A percentile compares a stretch with the other conserved stretches of the same genome.
phyloP scores from a whole-genome alignment of 2,797 vertebrate genomes.

The Vespertilio murinus region DNA sequence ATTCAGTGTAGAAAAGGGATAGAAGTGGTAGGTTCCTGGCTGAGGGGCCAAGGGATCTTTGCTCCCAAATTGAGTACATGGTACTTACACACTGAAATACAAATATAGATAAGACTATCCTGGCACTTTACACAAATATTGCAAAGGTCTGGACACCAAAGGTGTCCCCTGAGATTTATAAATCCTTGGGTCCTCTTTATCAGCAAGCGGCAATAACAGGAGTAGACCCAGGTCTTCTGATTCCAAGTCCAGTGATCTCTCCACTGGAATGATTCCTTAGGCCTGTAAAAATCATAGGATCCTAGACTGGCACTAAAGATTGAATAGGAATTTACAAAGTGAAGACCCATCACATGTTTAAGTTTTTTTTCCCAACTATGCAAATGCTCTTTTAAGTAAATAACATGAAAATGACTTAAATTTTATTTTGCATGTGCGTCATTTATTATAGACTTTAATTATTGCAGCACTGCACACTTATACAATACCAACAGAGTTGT shows the following conservation, averaged over 20 bases:
- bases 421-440: background rate
- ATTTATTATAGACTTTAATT: conserved; percentile 4
- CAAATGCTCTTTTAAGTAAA: conserved; percentile 29
- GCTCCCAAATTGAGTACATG: background rate
- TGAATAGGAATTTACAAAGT: background rate
- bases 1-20: background rate
- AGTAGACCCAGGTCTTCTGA: background rate
- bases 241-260: background rate
- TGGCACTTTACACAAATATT: background rate
- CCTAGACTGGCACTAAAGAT: background rate
- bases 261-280: background rate
- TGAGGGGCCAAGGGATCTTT: background rate
- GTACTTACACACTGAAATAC: background rate
- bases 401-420: background rate
- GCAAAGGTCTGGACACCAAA: background rate
- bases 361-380: conserved; percentile 33
- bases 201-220: background rate
- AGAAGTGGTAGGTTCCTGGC: background rate
- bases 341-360: background rate
- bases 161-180: background rate
- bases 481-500: background rate
- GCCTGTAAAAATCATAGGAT: background rate
- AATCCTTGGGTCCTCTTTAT: background rate
- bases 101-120: background rate
- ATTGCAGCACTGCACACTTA: background rate